Evolutionary conservation across 2,797 vertebrate genomes (phyloP), one percentile per base, ranked within the genome.

Genomic region (Meriones psammophilus): DNA sequence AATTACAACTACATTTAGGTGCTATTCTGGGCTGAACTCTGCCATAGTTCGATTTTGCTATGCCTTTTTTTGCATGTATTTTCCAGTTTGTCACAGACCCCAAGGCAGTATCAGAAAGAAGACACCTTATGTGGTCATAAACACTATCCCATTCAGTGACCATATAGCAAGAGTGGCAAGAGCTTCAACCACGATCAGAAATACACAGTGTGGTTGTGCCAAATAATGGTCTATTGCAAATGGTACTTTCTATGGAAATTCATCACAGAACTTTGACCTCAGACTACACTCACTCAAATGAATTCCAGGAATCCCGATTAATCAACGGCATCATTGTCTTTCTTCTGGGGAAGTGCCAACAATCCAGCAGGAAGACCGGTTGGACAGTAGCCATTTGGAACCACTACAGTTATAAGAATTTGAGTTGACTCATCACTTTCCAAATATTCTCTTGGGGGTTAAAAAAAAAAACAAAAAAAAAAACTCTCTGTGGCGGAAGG

Each of bases 291-390:
- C 58, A 73, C 85, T 85, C 39, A 95, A 90, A 56, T 85, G 88
- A 79, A 91, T 89, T 96, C 94, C 64, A 69, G n/a, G 79, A 97
- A 96, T 94, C 60, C 91, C 24, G 33, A 50, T 50, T 89, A 95
- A 95, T 91, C 86, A 94, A 62, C 66, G 56, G 36, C 94, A 77
- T 1, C 24, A 18, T 66, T 58, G 46, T 83, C 42, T 56, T 94
- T 92, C 73, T 92, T 36, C n/a, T 14, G 64, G 30, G n/a, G 64
- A 87, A 71, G n/a, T 68, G 86, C 64, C 62, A 76, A 60, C 69
- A 74, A 62, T 39, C 94, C 69, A 92, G 76, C 64, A 62, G 91
- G n/a, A 56, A 58, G 73, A 88, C 58, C 46, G n/a, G 30, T n/a
- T 88, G 68, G 94, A 88, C 33, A 88, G 62, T 26, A 85, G 90